Evolutionary conservation across 2,797 vertebrate species (phyloP).

Genomic region (Hydrolagus colliei): DNA sequence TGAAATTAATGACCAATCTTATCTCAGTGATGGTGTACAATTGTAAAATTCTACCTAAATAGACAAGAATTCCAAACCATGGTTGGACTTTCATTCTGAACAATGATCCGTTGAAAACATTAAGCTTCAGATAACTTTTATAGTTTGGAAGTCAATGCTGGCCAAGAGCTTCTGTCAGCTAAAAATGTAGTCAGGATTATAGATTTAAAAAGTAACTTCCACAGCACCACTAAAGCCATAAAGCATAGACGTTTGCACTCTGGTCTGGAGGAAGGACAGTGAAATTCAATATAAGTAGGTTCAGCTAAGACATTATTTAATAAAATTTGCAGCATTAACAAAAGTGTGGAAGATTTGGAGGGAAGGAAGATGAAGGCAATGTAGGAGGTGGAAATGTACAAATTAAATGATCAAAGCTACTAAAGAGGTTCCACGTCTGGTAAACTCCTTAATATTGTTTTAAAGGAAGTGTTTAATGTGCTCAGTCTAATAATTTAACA

Average conservation of each 20-base stretch:
- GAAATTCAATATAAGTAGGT: not conserved
- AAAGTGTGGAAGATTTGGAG: not conserved
- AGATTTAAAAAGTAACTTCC: constrained; percentile 12
- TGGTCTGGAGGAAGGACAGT: not conserved
- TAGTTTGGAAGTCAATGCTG: not conserved
- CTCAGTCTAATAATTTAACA: not conserved
- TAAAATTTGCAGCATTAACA: not conserved
- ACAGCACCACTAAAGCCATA: not conserved
- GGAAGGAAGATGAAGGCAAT: not conserved
- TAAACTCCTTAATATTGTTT: not conserved
- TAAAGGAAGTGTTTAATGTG: not conserved
- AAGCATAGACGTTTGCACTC: not conserved
- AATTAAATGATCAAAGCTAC: not conserved
- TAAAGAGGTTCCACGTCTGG: not conserved
- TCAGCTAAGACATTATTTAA: not conserved
- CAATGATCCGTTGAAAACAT: constrained; percentile 9
- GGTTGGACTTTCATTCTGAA: not conserved
- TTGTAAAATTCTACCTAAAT: not conserved
- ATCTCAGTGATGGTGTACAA: not conserved
- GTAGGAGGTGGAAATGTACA: not conserved
- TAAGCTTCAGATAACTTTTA: not conserved
- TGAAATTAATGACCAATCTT: not conserved
- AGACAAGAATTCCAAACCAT: not conserved
- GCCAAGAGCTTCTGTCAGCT: not conserved
- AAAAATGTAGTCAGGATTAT: not conserved